Evolutionary conservation across 2,888 invertebrate genomes (phyloP), one percentile per base, ranked within the genome.

Genomic region (Sminthurides aquaticus): DNA sequence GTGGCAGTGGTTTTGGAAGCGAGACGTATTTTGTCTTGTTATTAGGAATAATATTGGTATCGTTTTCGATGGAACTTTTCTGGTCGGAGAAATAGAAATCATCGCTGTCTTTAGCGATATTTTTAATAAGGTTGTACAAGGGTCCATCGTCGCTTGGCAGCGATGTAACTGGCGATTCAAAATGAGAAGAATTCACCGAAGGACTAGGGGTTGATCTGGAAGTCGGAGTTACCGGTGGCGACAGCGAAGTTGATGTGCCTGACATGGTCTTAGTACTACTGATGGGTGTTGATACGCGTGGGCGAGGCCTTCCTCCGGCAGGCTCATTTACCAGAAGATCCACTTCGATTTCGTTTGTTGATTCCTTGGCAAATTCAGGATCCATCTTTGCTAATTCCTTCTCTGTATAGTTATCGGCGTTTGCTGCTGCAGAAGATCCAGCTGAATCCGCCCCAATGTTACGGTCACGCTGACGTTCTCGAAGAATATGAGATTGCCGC

Each of bases 61-160:
- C 80, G 62, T 68, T 62, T 56, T 69, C 69, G 2, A 58, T 57
- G 3, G 65, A 58, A 8, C 57, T 52, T 18, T 49, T 55, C 2
- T 57, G 57, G 48, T 71, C 72, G 60, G 71, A 60, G 49, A 69
- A 49, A 62, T 69, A 67, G 54, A 74, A 70, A 18, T 69, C 73
- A 18, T 72, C 71, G 18, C 71, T 73, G 78, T 87, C 88, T 79
- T 88, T 88, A 64, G 86, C 86, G 75, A 88, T 81, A 75, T 86
- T 87, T 78, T 89, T 89, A 69, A 91, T 83, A 64, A 91, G 82
- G 72, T 86, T 86, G 79, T 91, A 90, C 74, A 91, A 76, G 34
- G 82, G 77, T 69, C 83, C 84, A 78, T 85, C 81, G 75, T 84
- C 81, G 63, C 79, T 76, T 22, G 72, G 69, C 2, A 67, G 66